Evolutionary conservation across 2,888 invertebrate species (phyloP), one percentile per base, ranked within the genome.

Genomic region (Dryobota labecula): DNA sequence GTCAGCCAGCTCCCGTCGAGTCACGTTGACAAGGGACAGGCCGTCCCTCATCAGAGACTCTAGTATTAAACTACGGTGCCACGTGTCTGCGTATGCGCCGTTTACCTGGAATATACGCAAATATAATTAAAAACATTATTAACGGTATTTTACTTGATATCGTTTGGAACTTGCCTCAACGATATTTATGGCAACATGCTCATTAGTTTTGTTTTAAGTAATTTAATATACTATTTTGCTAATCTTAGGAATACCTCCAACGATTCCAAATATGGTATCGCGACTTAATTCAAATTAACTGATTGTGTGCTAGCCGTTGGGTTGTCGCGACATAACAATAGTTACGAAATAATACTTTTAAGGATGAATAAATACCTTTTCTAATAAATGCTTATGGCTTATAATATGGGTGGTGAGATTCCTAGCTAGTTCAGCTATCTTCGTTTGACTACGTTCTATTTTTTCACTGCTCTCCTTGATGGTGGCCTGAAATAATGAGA

Each of bases 51-150:
- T 93, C 78, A 96, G 88, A 1, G 93, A 90, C 80, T 96, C 95
- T n/a, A 96, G 87, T 45, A 94, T 90, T 64, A 96, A 88, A 1
- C 96, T 94, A 18, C 96, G 94, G 67, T 96, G 96, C 96, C 97
- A 97, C 67, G 97, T 95, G 84, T 97, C 97, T 51, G 96, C 95
- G 87, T 97, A 97, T 87, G 97, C 97, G 78, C 97, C 97, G 84
- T 96, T 96, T 51, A 97, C 96, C 97, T 97, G 84, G 20, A 68
- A 68, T 33, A 45, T 49, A 41, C 24, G 24, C 11, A 41, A 53
- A 43, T 1, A 15, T 54, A 1, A 47, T 43, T 33, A 24, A 43
- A 58, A 57, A 69, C 11, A 47, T 13, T 15, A 53, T n/a, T 33
- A 27, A 38, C 20, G 7, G 30, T 30, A 56, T 47, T 54, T 47